Base-by-base conservation (phyloP, 2,888 invertebrate species). In the Teleogryllus oceanicus region DNA sequence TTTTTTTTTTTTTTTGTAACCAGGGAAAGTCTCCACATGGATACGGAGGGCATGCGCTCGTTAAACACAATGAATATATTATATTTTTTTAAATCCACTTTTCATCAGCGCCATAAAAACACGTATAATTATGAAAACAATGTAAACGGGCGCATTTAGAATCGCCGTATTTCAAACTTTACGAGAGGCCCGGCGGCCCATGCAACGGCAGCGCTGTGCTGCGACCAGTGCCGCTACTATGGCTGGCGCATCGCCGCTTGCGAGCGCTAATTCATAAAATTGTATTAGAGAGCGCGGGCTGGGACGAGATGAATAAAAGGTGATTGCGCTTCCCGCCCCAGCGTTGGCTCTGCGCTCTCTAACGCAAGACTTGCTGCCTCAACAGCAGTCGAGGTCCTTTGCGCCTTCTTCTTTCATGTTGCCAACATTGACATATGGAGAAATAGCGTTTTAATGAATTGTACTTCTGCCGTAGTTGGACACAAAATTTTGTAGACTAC, bases 31-130 rank as follows among this genome's bases (percentile, higher is more conserved):
- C n/a, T 18, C 62, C 62, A n/a, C 62, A 62, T 11, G 11, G 62
- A 8, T 62, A 62, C 62, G 12, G 37, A 37, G 37, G 37, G 62
- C 62, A 62, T 13, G 13, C 16, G 16, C 16, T 62, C 62, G 62
- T 62, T 62, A 62, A 62, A 62, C 62, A 62, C 62, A 62, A 62
- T 62, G 62, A 62, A 62, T 62, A 62, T 62, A 62, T 62, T 62
- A 62, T 62, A 62, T 62, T 62, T 62, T 62, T 62, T 62, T 16
- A 62, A 62, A 62, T 62, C 62, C n/a, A 62, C 62, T 62, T 62
- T 62, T 62, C 62, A 62, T 62, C 62, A 62, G n/a, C 11, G 62
- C 62, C 12, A 62, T 62, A 62, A 62, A 62, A 62, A 62, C 62
- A 62, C 16, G 62, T 62, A 62, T 62, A 62, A 62, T 62, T 62